Evolutionary conservation across 2,888 invertebrate genomes (phyloP), one percentile per base, ranked within the genome.

Genomic region (Pecten maximus): DNA sequence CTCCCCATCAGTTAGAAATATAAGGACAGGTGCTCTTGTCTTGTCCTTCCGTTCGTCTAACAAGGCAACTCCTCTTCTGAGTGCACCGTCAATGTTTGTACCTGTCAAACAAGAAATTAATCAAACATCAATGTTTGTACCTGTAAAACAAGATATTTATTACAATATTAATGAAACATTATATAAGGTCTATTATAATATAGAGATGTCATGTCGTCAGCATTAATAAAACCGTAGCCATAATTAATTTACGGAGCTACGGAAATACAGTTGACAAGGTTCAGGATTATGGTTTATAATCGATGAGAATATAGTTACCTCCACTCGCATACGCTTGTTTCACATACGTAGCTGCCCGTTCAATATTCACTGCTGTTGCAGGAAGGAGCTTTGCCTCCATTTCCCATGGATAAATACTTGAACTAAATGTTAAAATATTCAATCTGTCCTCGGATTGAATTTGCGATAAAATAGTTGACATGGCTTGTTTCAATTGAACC

Each of bases 31-130:
- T 0, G 92, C 92, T 19, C 91, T 23, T 87, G 92, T 92, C 89
- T 50, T 40, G 16, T 88, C 54, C 19, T 35, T 48, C n/a, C 50
- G 28, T 0, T 40, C 87, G n/a, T 40, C 44, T 19, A 98, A 96
- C 0, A 97, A 97, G 39, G 97, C 97, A 4, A 96, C 50, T 15
- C 95, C 96, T 1, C 92, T 50, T 89, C 97, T 96, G 8, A 98
- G 95, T 0, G 98, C 98, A 88, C 97, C 97, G 93, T 97, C 97
- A 93, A 98, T 98, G 60, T 94, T 91, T 3, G 94, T 94, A 87
- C 88, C 94, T 94, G 89, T n/a, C n/a, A n/a, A n/a, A n/a, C n/a
- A n/a, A n/a, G n/a, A n/a, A n/a, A n/a, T n/a, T n/a, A n/a, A n/a
- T n/a, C n/a, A n/a, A n/a, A n/a, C n/a, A n/a, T n/a, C n/a, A n/a